Evolutionary conservation across 2,888 invertebrate genomes (phyloP).

Genomic region (Cephonodes hylas): DNA sequence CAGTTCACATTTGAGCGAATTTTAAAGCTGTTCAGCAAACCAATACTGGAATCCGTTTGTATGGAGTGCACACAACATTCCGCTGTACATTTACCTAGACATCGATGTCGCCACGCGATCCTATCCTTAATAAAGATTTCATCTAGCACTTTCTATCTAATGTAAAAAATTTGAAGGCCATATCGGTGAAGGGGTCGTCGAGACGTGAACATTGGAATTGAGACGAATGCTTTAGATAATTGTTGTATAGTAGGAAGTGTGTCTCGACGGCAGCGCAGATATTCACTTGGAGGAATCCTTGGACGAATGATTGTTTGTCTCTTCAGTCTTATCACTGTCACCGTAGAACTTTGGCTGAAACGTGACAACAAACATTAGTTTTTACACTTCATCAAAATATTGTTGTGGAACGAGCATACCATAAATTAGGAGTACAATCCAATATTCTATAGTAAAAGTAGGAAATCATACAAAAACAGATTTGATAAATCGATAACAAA

Average conservation of each 20-base stretch:
- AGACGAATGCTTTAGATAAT: background rate
- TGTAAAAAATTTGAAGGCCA: constrained; percentile 56
- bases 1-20: constrained; percentile 59
- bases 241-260: background rate
- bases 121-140: background rate
- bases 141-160: constrained; percentile 46
- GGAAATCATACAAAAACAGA: no score
- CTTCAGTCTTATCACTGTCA: constrained; percentile 83
- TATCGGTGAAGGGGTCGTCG: constrained; percentile 40
- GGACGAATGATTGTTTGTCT: constrained; percentile 78
- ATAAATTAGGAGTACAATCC: no score
- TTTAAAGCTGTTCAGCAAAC: constrained; percentile 54
- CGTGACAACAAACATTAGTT: constrained; percentile 20
- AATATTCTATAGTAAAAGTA: no score
- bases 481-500: no score
- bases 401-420: no score
- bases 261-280: constrained; percentile 25
- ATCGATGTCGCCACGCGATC: background rate
- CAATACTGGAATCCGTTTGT: constrained; percentile 19
- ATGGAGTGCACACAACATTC: constrained; percentile 10
- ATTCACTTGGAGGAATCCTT: constrained; percentile 71
- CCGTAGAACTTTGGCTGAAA: constrained; percentile 85
- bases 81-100: constrained; percentile 1
- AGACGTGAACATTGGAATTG: constrained; percentile 23
- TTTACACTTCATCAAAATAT: background rate